Evolutionary conservation across 2,113 vertebrate genomes (phyloP).

Genomic region (Archilochus colubris): DNA sequence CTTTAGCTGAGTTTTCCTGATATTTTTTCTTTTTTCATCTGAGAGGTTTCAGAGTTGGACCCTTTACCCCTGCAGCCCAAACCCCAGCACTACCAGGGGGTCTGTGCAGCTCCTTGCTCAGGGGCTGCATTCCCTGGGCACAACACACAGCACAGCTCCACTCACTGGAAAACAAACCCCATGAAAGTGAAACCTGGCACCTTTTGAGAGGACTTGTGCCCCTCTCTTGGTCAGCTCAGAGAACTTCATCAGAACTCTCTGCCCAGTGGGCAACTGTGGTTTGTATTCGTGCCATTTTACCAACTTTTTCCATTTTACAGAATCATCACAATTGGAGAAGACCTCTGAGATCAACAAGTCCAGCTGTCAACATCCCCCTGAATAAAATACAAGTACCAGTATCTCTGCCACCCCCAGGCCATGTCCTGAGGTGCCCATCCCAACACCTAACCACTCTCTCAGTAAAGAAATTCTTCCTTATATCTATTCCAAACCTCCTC

Average conservation of each 20-base stretch:
- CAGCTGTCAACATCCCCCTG: too few relatives aligned
- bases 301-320: neutral
- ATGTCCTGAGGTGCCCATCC: too few relatives aligned
- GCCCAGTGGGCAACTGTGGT: neutral
- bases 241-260: neutral
- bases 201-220: neutral
- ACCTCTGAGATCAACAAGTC: too few relatives aligned
- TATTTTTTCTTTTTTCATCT: neutral
- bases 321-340: too few relatives aligned
- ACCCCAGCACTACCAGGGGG: neutral
- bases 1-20: neutral
- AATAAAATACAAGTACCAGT: too few relatives aligned
- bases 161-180: neutral
- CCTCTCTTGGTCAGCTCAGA: neutral
- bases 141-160: neutral
- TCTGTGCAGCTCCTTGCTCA: neutral
- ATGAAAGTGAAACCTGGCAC: neutral
- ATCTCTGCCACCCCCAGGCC: too few relatives aligned
- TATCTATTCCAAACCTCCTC: too few relatives aligned
- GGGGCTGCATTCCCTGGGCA: neutral
- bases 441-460: too few relatives aligned
- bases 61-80: neutral
- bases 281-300: neutral
- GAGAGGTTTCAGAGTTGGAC: neutral
- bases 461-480: too few relatives aligned